These are phyloP conservation scores for Palaemon carinicauda DNA, from an alignment of 1,140 invertebrate species.

Conservation along the genomic window DNA sequence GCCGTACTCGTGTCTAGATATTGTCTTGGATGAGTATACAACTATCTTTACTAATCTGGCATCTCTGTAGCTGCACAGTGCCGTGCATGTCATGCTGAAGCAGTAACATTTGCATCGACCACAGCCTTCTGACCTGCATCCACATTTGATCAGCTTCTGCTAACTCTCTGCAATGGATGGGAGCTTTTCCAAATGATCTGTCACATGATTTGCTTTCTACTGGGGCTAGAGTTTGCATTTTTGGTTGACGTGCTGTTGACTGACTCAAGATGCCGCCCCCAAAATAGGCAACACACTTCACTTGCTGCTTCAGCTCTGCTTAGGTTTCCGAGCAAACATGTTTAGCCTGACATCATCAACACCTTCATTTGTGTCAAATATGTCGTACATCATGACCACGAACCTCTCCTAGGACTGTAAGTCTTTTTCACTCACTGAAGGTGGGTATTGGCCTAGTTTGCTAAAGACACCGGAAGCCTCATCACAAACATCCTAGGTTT, in stretches of 20 bases:
- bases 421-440: not conserved
- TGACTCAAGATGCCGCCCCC: not conserved
- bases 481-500: not conserved
- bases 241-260: not conserved
- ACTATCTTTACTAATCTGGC: too few relatives aligned
- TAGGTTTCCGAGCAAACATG: slow-evolving; percentile 2
- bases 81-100: too few relatives aligned
- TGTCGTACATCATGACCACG: slow-evolving; percentile 16
- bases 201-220: not conserved
- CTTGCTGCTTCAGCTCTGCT: too few relatives aligned
- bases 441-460: not conserved
- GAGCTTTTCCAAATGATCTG: not conserved
- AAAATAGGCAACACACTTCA: not conserved
- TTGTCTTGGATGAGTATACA: too few relatives aligned
- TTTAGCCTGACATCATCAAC: not conserved
- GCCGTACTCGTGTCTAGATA: too few relatives aligned
- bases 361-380: not conserved
- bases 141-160: too few relatives aligned
- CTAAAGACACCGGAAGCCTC: too few relatives aligned
- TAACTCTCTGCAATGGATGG: too few relatives aligned
- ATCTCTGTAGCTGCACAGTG: too few relatives aligned
- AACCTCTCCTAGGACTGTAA: not conserved
- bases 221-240: not conserved
- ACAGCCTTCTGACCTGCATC: too few relatives aligned
- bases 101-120: too few relatives aligned